Base-by-base conservation (phyloP, 2,113 vertebrate species). In the Gymnobelideus leadbeateri region DNA sequence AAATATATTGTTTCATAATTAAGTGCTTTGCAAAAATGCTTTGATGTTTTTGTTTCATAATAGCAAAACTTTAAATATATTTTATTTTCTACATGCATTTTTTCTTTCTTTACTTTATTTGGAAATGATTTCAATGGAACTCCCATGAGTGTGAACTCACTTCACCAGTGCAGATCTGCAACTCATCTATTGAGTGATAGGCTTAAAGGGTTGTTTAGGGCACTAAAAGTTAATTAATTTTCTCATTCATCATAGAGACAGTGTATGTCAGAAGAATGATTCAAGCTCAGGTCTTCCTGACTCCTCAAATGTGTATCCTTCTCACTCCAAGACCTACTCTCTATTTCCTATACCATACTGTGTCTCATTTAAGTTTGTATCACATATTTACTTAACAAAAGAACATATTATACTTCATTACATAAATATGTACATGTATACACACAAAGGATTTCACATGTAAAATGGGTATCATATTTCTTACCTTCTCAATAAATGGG, bases 31-130 rank as follows among this genome's bases (percentile, higher is more conserved):
- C 10, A 93, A 95, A 90, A 43, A 51, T 68, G 3, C 5, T n/a
- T 53, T 92, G 94, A 95, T 89, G 37, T 26, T 57, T 97, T 68
- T 94, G 8, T 95, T 31, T 92, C 16, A 21, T 89, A 28, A 4
- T 49, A 37, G 89, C 46, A 91, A 37, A 84, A 21, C n/a, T 43
- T 84, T 12, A 47, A 21, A 89, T 14, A 52, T 7, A 57, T 0
- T 54, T 25, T 26, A 14, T 14, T 68, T 77, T 54, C 7, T 23
- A 37, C 21, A 49, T 91, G 0, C 46, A 37, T 47, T 89, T 93
- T 55, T 68, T n/a, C 4, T 16, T 84, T 23, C 16, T 84, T 84
- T 43, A 77, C 19, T 43, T 84, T 84, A 8, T 84, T n/a, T 84
- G 19, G 16, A 84, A 19, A 43, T 37, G 11, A 68, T 31, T 68